Conservation (phyloP, 64 coral and sea anemone species). For the Montipora foliosa region DNA sequence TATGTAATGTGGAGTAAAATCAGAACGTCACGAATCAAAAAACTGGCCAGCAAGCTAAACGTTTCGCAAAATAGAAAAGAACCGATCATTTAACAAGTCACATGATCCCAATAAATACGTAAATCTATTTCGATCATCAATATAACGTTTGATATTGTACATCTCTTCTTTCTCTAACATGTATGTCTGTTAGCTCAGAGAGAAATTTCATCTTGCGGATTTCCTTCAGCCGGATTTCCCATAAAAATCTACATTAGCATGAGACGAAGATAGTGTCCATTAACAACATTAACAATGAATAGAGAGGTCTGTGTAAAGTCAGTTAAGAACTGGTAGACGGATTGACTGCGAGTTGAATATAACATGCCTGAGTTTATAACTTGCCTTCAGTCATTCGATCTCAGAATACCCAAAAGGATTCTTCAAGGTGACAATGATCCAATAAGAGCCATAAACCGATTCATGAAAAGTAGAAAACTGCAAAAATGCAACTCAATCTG, state of each 20-base stretch:
- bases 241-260: background rate
- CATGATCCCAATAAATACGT: background rate
- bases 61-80: background rate
- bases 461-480: background rate
- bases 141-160: background rate
- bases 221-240: slow-evolving; percentile 22
- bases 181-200: background rate
- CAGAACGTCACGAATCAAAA: background rate
- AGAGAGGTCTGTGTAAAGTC: background rate
- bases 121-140: background rate
- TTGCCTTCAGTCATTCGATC: background rate
- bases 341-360: background rate
- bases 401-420: background rate
- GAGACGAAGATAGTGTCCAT: slow-evolving; percentile 1
- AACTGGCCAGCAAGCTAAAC: background rate
- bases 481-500: slow-evolving; percentile 6
- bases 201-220: slow-evolving; percentile 10
- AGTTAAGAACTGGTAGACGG: background rate
- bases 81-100: background rate
- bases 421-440: background rate
- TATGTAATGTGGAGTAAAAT: background rate
- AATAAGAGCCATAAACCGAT: background rate
- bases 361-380: background rate
- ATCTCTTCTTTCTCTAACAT: background rate
- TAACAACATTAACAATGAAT: background rate